phyloP scores from a whole-genome alignment of 2,888 invertebrate genomes.

The Microdon myrmicae region DNA sequence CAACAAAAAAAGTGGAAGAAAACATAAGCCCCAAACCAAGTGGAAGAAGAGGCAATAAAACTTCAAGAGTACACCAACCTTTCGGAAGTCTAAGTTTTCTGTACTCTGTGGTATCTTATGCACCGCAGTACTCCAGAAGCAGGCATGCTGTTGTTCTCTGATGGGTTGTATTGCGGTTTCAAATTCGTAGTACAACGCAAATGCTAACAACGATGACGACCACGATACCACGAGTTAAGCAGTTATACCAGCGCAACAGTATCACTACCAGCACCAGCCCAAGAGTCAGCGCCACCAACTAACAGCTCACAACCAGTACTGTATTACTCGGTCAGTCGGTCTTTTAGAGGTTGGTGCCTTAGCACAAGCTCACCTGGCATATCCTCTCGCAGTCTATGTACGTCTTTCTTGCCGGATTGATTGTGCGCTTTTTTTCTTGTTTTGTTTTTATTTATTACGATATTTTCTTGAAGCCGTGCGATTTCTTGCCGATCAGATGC shows the following conservation, averaged over 20 bases:
- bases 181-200: conserved; percentile 13
- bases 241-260: conserved; percentile 27
- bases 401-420: conserved; percentile 68
- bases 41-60: conserved; percentile 22
- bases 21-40: background rate
- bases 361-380: conserved; percentile 58
- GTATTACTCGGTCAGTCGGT: conserved; percentile 69
- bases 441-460: conserved; percentile 12
- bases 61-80: conserved; percentile 46
- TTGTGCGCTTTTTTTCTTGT: conserved; percentile 54
- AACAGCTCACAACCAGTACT: conserved; percentile 59
- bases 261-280: conserved; percentile 17
- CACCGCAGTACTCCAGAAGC: conserved; percentile 11
- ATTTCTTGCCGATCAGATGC: conserved; percentile 21
- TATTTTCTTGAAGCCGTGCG: conserved; percentile 18
- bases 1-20: background rate
- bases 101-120: conserved; percentile 6
- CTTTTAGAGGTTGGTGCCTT: conserved; percentile 68
- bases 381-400: conserved; percentile 67
- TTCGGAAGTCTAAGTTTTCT: conserved; percentile 29
- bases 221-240: conserved; percentile 44
- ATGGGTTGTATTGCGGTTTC: conserved; percentile 8
- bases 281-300: conserved; percentile 30
- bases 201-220: conserved; percentile 30
- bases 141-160: conserved; percentile 24